Evolutionary conservation across 2,797 vertebrate species (phyloP).

Genomic region (Scomberomorus guttatus): DNA sequence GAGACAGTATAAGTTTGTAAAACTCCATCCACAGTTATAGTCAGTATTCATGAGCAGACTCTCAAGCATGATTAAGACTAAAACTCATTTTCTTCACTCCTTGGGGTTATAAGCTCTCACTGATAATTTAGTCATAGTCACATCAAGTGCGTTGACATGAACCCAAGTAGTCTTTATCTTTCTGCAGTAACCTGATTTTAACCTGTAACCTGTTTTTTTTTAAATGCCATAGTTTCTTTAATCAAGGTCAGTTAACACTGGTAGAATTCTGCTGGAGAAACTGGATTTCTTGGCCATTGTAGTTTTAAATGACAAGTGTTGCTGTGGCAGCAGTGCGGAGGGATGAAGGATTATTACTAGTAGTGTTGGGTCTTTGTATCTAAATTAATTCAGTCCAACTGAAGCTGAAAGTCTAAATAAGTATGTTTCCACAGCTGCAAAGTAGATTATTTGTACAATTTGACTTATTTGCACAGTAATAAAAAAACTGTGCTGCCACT

Average conservation of each 20-base stretch:
- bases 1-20: neutral
- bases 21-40: neutral
- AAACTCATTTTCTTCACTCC: neutral
- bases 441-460: neutral
- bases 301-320: neutral
- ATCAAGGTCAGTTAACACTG: neutral
- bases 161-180: neutral
- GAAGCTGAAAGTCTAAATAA: neutral
- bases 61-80: neutral
- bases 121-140: neutral
- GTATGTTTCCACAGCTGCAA: conserved; percentile 3
- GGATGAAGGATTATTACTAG: neutral
- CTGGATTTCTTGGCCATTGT: neutral
- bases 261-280: neutral
- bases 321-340: neutral
- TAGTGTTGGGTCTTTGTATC: neutral
- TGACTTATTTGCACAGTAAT: conserved; percentile 1
- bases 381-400: neutral
- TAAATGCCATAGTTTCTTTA: neutral
- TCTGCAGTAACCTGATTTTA: too few relatives aligned
- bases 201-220: too few relatives aligned
- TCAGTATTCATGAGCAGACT: neutral
- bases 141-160: neutral
- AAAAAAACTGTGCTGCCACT: neutral
- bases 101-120: neutral